A percentile compares a stretch with the other conserved stretches of the same genome.
phyloP scores from a whole-genome alignment of 2,888 invertebrate genomes.

The Pseudococcus longispinus region DNA sequence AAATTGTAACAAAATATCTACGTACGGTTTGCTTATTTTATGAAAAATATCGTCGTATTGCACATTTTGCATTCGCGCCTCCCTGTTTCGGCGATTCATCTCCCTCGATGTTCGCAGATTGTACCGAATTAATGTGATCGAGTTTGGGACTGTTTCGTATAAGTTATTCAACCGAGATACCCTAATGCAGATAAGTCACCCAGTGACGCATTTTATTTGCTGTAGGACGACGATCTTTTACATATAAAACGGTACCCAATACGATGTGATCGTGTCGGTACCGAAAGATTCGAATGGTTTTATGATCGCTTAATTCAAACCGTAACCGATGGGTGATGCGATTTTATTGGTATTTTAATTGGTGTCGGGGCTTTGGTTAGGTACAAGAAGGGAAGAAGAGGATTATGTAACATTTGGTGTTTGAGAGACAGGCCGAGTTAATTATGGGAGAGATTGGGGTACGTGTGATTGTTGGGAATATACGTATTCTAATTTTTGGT shows the following conservation, averaged over 20 bases:
- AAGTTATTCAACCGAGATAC: slow-evolving; percentile 12
- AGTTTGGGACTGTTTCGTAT: not conserved
- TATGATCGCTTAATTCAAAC: slow-evolving; percentile 12
- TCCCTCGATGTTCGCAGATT: not conserved
- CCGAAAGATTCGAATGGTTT: slow-evolving; percentile 2
- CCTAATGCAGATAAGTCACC: slow-evolving; percentile 17
- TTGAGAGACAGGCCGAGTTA: not conserved
- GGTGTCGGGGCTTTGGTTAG: not conserved
- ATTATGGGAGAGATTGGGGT: not conserved
- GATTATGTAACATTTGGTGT: not conserved
- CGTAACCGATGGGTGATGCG: not conserved
- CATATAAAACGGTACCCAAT: not conserved
- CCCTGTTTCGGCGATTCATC: not conserved
- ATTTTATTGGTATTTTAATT: slow-evolving; percentile 25
- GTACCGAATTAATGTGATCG: not conserved
- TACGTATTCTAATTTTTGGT: no score
- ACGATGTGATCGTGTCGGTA: not conserved
- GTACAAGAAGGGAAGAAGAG: not conserved
- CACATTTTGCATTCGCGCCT: not conserved
- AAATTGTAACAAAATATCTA: not conserved
- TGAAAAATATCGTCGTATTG: not conserved
- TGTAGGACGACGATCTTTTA: not conserved
- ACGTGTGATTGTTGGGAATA: no score
- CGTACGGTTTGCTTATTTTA: not conserved
- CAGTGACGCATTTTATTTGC: not conserved